Percentiles rank a stretch among this genome's conserved stretches.
phyloP scores from a whole-genome alignment of 2,113 vertebrate species.

The Ariopsis seemanni region DNA sequence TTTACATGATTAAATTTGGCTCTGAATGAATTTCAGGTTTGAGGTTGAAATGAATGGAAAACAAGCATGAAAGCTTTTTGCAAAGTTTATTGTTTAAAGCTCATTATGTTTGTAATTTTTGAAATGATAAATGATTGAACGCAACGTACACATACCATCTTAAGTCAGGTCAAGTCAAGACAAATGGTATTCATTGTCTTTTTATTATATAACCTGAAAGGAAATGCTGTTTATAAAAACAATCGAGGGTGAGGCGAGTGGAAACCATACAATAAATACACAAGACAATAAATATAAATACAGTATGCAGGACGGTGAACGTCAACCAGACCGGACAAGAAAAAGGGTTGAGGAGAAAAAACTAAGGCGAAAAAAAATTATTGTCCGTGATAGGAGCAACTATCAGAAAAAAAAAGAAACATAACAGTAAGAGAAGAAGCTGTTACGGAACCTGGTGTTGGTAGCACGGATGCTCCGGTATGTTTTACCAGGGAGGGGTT shows the following conservation, averaged over 20 bases:
- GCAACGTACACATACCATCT: too few relatives aligned
- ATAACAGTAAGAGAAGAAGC: not conserved
- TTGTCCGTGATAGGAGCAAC: not conserved
- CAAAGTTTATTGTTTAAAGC: too few relatives aligned
- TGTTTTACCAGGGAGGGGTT: not conserved
- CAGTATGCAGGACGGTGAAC: not conserved
- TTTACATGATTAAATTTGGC: too few relatives aligned
- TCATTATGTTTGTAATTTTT: too few relatives aligned
- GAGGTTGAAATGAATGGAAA: too few relatives aligned
- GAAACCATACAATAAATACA: not conserved
- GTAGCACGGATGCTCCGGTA: not conserved
- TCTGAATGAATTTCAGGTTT: too few relatives aligned
- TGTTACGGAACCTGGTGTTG: not conserved
- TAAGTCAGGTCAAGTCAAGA: too few relatives aligned
- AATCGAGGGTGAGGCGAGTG: not conserved
- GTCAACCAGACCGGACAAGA: not conserved
- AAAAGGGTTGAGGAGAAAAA: not conserved
- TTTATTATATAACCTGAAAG: too few relatives aligned
- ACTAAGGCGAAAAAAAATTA: not conserved
- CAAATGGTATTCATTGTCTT: too few relatives aligned
- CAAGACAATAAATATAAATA: not conserved
- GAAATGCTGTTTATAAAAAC: too few relatives aligned
- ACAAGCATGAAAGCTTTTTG: too few relatives aligned
- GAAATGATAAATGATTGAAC: too few relatives aligned
- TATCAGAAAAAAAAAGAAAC: not conserved